Base-by-base conservation (phyloP, 2,888 invertebrate species). In the Eurytoma adleriae region DNA sequence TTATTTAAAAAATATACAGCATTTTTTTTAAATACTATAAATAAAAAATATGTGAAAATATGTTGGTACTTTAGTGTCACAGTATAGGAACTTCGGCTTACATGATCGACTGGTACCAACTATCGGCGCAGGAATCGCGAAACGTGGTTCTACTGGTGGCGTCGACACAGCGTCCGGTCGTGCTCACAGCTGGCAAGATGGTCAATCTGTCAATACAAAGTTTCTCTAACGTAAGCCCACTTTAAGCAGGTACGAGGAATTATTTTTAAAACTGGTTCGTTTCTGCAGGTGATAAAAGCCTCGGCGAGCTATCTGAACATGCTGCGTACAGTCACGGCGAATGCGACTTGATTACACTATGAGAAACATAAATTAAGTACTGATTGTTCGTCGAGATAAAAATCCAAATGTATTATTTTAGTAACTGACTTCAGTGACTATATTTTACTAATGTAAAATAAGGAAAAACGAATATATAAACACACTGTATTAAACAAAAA, bases 131-230 rank as follows among this genome's bases (percentile, higher is more conserved):
- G 24, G 72, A 84, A 16, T 76, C 84, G 3, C 73, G 75, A 4
- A 82, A 84, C 12, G 67, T 88, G n/a, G 83, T 78, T 24, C 79
- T 86, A 4, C 79, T 85, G 13, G 84, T 88, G 4, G 80, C 84
- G 1, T 82, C 84, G 61, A 79, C 87, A 4, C 80, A 81, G 16
- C 83, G 80, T 13, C 86, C 87, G 2, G 81, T 84, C 1, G 79
- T 74, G 0, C 78, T 88, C 0, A 86, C 86, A 5, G 88, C 86
- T 3, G 87, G 86, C 0, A 86, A 85, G 71, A 61, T 88, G 76
- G 83, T 86, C 5, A 83, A 83, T 52, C 77, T 88, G 2, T 88
- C 88, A 2, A 79, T 88, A 30, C 81, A 75, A 74, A 86, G 84
- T 70, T 88, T 88, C 76, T 83, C 83, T 40, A 83, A 85, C 7